Evolutionary conservation across 2,113 vertebrate species (phyloP).

Genomic region (Oreochromis aureus): DNA sequence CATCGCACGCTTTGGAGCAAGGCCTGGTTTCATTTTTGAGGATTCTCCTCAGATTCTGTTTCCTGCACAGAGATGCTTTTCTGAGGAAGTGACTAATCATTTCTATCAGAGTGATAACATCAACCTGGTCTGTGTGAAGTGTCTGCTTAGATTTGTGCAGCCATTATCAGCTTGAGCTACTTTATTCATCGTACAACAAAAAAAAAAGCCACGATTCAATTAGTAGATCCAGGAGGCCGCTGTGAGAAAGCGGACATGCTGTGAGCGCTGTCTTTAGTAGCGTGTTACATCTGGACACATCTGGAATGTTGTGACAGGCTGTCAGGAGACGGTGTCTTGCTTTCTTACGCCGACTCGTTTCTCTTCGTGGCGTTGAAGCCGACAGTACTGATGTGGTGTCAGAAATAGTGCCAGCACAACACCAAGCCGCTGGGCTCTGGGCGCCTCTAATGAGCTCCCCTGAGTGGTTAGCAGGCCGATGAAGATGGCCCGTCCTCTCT

Average conservation of each 20-base stretch:
- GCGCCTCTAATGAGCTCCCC: constrained; percentile 67
- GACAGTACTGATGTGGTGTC: constrained; percentile 22
- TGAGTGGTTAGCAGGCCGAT: constrained; percentile 51
- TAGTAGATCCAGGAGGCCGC: background rate
- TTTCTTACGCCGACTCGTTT: background rate
- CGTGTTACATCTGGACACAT: constrained; percentile 2
- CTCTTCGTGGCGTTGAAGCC: background rate
- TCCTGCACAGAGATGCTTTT: background rate
- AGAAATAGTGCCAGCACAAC: constrained; percentile 52
- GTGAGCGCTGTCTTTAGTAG: background rate
- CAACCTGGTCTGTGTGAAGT: background rate
- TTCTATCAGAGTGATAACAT: background rate
- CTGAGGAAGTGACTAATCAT: background rate
- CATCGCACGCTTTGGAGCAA: background rate
- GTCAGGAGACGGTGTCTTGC: background rate
- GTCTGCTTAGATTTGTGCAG: background rate
- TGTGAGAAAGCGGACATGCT: background rate
- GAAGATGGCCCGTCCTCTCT: constrained; percentile 31
- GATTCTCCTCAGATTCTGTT: background rate
- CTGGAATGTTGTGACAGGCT: background rate
- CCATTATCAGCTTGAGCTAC: background rate
- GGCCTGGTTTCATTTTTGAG: background rate
- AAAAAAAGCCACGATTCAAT: background rate
- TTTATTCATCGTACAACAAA: background rate
- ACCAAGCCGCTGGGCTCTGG: constrained; percentile 22